A percentile compares a stretch with the other conserved stretches of the same genome.
Conservation (phyloP, 2,797 vertebrate species). For the Scarus forsteni region DNA sequence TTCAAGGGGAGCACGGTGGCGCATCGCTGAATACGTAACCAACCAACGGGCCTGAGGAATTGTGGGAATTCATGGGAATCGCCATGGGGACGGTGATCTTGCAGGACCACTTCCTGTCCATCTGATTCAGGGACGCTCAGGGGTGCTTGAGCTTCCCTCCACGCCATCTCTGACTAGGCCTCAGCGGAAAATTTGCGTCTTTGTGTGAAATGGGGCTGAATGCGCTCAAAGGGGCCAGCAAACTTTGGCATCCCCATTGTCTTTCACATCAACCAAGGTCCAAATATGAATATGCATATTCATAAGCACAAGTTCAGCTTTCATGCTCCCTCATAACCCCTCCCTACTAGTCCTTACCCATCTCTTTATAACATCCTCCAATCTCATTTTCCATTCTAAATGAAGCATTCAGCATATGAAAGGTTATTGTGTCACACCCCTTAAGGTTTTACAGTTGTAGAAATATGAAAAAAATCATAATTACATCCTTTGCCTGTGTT, state of each 20-base stretch:
- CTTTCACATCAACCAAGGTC: slow-evolving; percentile 74
- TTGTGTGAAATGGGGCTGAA: slow-evolving; percentile 79
- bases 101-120: slow-evolving; percentile 83
- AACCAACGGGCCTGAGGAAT: slow-evolving; percentile 82
- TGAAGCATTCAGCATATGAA: slow-evolving; percentile 76
- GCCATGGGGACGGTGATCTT: slow-evolving; percentile 78
- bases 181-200: slow-evolving; percentile 81
- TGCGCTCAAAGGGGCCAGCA: slow-evolving; percentile 73
- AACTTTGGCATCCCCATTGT: slow-evolving; percentile 77
- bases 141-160: slow-evolving; percentile 77
- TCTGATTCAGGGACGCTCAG: slow-evolving; percentile 81
- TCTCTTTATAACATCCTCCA: slow-evolving; percentile 67
- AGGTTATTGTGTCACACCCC: slow-evolving; percentile 88
- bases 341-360: slow-evolving; percentile 59
- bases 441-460: slow-evolving; percentile 88
- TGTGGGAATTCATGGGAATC: slow-evolving; percentile 86
- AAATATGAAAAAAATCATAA: slow-evolving; percentile 86
- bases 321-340: slow-evolving; percentile 38
- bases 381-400: slow-evolving; percentile 83
- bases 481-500: slow-evolving; percentile 89
- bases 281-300: slow-evolving; percentile 88
- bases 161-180: slow-evolving; percentile 71
- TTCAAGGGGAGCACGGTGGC: slow-evolving; percentile 69
- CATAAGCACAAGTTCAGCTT: slow-evolving; percentile 74
- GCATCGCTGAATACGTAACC: slow-evolving; percentile 82